Evolutionary conservation across 2,797 vertebrate genomes (phyloP), one percentile per base, ranked within the genome.

Genomic region (Morelia viridis): DNA sequence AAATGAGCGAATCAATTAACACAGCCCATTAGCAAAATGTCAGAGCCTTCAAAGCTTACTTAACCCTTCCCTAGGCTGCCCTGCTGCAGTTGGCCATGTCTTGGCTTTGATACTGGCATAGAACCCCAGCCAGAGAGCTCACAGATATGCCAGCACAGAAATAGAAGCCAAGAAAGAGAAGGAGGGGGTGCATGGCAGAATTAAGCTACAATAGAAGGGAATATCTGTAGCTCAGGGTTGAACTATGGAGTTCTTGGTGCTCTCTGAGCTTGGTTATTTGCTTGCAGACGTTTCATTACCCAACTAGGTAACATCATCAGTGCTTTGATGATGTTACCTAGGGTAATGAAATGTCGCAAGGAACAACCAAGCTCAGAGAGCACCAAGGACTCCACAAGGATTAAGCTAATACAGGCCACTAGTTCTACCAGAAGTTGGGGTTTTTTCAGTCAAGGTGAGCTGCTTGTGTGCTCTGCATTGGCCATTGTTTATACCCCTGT

Each of bases 1-100:
- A 97, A 97, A 98, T 97, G 97, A 98, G 97, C 26, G 97, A 98
- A 98, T 98, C 98, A 98, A 98, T 98, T 98, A 98, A 97, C 97
- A 97, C 96, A 97, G 96, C 96, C 95, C 96, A 97, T 98, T 97
- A 98, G 97, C 97, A 96, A 97, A 97, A 97, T 95, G 97, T 97
- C 96, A 97, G 96, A 96, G 95, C 96, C 97, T 97, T 96, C 94
- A 94, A 95, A 95, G 94, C 50, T 94, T 96, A 95, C 96, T 98
- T 98, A 98, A 97, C 97, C 96, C 97, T 97, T 97, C 92, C 95
- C 94, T 94, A 95, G 60, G 56, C 94, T 80, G 15, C 60, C 87
- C 93, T 0, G 0, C 92, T 93, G 94, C 93, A n/a, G 60, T 92
- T 92, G 92, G 89, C 62, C 85, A 65, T 35, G 35, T 53, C 0